Evolutionary conservation across 2,888 invertebrate species (phyloP).

Genomic region (Cancer borealis): DNA sequence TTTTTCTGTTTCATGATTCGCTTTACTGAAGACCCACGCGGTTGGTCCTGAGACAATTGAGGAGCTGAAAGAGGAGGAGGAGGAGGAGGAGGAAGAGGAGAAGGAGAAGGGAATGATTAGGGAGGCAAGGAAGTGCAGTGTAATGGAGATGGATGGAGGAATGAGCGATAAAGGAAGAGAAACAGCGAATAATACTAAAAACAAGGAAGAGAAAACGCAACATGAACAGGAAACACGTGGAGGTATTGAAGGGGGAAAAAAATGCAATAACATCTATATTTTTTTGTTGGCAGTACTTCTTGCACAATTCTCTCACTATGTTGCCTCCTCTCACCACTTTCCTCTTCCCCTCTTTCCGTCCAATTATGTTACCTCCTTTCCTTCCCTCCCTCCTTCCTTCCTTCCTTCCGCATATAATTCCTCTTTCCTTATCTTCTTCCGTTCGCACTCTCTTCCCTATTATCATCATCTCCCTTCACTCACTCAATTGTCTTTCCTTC

Average conservation of each 20-base stretch:
- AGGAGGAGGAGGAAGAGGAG: background rate
- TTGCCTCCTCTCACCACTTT: background rate
- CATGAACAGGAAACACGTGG: background rate
- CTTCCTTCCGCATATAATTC: background rate
- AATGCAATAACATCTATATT: background rate
- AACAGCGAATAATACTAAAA: background rate
- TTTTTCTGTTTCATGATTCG: slow-evolving; percentile 3
- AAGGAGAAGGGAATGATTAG: background rate
- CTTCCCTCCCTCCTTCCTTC: background rate
- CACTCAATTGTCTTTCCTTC: background rate
- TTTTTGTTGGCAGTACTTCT: background rate
- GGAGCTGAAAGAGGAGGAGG: background rate
- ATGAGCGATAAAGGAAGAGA: background rate
- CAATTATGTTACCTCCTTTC: background rate
- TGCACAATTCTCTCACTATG: background rate
- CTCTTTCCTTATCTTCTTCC: slow-evolving; percentile 18
- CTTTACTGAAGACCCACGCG: slow-evolving; percentile 6
- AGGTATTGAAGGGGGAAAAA: background rate
- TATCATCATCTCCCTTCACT: background rate
- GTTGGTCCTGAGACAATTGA: slow-evolving; percentile 20
- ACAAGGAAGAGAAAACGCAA: background rate
- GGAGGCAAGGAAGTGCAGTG: background rate
- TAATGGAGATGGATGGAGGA: background rate
- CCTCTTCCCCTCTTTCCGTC: background rate
- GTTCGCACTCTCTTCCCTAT: slow-evolving; percentile 20